Percentiles rank a stretch among this genome's conserved stretches.
phyloP scores from a whole-genome alignment of 1,140 invertebrate species.

The Maconellicoccus hirsutus region DNA sequence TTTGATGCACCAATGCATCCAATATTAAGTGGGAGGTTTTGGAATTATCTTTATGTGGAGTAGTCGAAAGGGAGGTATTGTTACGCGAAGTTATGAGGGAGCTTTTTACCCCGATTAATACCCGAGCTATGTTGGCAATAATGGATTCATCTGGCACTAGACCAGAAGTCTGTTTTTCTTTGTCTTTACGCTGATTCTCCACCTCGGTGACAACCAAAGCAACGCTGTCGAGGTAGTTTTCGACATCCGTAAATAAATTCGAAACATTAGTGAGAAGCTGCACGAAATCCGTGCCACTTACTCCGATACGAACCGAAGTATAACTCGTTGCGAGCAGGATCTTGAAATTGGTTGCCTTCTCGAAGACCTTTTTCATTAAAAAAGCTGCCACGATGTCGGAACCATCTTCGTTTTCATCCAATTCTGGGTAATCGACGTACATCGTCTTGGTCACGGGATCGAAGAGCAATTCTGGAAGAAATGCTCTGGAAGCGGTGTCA shows the following conservation, averaged over 20 bases:
- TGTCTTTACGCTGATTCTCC: constrained; percentile 6
- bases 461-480: constrained; percentile 22
- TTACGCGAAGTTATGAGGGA: too few relatives aligned
- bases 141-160: too few relatives aligned
- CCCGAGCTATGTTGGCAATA: too few relatives aligned
- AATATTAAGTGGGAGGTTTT: too few relatives aligned
- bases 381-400: constrained; percentile 28
- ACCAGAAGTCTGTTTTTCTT: too few relatives aligned
- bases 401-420: constrained; percentile 27
- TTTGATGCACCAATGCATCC: too few relatives aligned
- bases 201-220: constrained; percentile 29
- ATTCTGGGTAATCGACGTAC: constrained; percentile 30
- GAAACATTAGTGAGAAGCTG: constrained; percentile 23
- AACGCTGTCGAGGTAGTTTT: constrained; percentile 25
- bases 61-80: too few relatives aligned
- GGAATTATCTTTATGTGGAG: too few relatives aligned
- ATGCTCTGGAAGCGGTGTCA: neutral
- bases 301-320: constrained; percentile 24
- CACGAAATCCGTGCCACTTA: constrained; percentile 26
- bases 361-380: constrained; percentile 28
- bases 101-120: too few relatives aligned
- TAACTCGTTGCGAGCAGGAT: constrained; percentile 27
- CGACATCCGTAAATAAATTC: constrained; percentile 25
- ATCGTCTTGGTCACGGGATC: neutral
- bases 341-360: constrained; percentile 24